These are phyloP conservation scores for Trichonephila clavata DNA, from an alignment of 1,140 invertebrate genomes.

Conservation along the genomic window DNA sequence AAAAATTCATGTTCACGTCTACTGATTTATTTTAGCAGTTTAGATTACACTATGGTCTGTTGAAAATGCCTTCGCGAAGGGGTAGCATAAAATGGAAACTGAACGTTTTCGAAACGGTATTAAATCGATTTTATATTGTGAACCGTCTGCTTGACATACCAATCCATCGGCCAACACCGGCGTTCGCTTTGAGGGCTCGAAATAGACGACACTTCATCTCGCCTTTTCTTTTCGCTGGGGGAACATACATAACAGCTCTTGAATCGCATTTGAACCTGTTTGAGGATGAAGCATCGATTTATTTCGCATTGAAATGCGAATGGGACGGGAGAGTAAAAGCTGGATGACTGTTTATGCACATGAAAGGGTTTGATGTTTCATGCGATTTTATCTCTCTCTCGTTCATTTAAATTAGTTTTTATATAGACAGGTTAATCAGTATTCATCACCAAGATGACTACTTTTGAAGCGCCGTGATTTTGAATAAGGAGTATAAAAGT, in stretches of 20 bases:
- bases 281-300: slow-evolving; percentile 40
- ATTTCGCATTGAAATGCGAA: neutral
- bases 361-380: neutral
- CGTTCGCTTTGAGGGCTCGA: neutral
- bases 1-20: neutral
- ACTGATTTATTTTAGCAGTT: neutral
- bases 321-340: neutral
- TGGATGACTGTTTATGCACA: neutral
- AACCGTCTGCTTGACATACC: neutral
- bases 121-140: slow-evolving; percentile 26
- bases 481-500: too few relatives aligned
- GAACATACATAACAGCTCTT: neutral
- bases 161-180: neutral
- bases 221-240: neutral
- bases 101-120: neutral
- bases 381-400: too few relatives aligned
- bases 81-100: neutral
- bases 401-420: too few relatives aligned
- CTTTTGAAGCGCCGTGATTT: too few relatives aligned
- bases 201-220: neutral
- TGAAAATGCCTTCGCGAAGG: neutral
- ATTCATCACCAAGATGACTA: too few relatives aligned
- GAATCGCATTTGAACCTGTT: slow-evolving; percentile 47
- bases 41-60: neutral
- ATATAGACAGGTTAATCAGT: too few relatives aligned